Evolutionary conservation across 64 coral and sea anemone genomes (phyloP), one percentile per base, ranked within the genome.

Genomic region (Astreopora myriophthalma): DNA sequence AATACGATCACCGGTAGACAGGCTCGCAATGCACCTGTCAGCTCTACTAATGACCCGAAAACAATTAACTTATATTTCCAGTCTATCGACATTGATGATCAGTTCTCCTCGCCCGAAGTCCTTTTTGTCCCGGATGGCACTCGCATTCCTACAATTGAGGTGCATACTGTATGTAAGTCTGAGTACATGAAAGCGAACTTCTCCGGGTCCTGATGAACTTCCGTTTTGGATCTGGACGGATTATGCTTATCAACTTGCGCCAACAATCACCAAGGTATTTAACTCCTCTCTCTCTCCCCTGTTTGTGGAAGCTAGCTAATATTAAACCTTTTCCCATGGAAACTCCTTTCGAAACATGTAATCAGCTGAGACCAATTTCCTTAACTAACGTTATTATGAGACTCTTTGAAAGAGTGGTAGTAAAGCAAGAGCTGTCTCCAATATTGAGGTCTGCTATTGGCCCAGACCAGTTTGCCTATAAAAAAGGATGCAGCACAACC

Each of bases 31-130:
- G 57, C 57, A 62, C 57, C 57, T 1, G 57, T 62, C 57, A 62
- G 57, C 57, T 62, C 57, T 62, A 31, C 73, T 26, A 74, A 57
- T 73, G 70, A 29, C 58, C 85, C 67, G 5, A 48, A 48, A n/a
- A 69, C 32, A 71, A 86, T 86, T 70, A 86, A 86, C 44, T 83
- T 35, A 83, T 83, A 62, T 85, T 85, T 85, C 67, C 80, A 85
- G 39, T 85, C 80, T 66, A 85, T 67, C 67, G 66, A 66, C 16
- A 85, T 32, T 66, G 80, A 85, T 58, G 32, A 85, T 65, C 61
- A 31, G 39, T 80, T n/a, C 67, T 60, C 61, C 57, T 36, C 26
- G 31, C 58, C 58, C 40, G 55, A 85, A 38, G 57, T 58, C 67
- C 58, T 83, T 34, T 34, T 13, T 23, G 62, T 83, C 55, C 79